phyloP scores from a whole-genome alignment of 2,888 invertebrate species.

The Clunio marinus region DNA sequence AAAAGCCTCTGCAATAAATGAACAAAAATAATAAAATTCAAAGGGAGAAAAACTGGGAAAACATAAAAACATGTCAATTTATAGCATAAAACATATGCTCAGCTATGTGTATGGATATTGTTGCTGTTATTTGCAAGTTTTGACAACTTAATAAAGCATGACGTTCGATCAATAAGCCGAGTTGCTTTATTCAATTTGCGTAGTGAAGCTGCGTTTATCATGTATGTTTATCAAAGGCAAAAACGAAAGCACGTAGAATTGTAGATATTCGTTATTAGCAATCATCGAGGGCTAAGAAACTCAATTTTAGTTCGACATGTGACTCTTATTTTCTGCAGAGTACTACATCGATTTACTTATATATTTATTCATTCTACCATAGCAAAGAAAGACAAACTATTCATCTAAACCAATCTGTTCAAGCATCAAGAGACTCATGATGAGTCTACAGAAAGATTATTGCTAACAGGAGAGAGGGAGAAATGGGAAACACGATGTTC shows the following conservation, averaged over 20 bases:
- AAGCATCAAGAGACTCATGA: neutral
- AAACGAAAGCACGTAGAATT: slow-evolving; percentile 34
- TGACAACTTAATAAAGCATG: slow-evolving; percentile 13
- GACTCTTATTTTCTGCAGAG: no score
- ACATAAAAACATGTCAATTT: slow-evolving; percentile 23
- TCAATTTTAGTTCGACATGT: no score
- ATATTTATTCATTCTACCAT: no score
- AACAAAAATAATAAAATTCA: slow-evolving; percentile 5
- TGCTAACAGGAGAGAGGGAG: no score
- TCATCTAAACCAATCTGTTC: neutral
- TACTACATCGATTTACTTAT: no score
- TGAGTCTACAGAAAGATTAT: neutral
- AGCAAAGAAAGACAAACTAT: neutral
- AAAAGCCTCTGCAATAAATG: neutral
- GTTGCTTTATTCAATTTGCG: no score
- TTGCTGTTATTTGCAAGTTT: slow-evolving; percentile 16
- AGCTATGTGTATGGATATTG: neutral
- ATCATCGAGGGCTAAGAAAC: slow-evolving; percentile 8
- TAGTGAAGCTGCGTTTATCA: no score
- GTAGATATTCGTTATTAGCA: slow-evolving; percentile 31
- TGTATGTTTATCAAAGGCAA: neutral
- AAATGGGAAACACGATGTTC: slow-evolving; percentile 6
- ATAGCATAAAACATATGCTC: slow-evolving; percentile 6
- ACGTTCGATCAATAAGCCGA: slow-evolving; percentile 14
- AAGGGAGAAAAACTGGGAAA: neutral